Evolutionary conservation across 2,113 vertebrate species (phyloP).

Genomic region (Varanus salvator): DNA sequence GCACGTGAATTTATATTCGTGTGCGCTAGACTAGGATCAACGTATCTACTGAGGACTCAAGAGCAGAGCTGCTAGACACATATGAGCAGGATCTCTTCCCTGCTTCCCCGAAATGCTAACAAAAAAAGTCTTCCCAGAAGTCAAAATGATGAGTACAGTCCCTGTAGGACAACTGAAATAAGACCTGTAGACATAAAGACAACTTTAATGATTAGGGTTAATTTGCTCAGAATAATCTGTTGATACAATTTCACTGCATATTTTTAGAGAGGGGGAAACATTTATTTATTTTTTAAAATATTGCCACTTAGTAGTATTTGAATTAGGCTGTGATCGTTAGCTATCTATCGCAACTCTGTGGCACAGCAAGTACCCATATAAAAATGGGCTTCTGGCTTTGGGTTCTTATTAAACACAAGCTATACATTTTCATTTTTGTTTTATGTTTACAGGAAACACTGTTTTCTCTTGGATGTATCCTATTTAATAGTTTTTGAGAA

Average conservation of each 20-base stretch:
- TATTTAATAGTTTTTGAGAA: background rate
- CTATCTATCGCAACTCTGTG: background rate
- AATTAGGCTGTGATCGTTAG: background rate
- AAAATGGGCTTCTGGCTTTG: conserved; percentile 26
- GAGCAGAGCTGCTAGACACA: too few relatives aligned
- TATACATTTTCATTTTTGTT: conserved; percentile 13
- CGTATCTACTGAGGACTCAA: background rate
- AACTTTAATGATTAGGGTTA: background rate
- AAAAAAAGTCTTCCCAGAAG: background rate
- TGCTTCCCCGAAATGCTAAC: background rate
- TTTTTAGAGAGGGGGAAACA: background rate
- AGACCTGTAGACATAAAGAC: background rate
- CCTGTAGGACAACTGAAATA: background rate
- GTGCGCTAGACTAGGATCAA: background rate
- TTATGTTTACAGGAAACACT: conserved; percentile 25
- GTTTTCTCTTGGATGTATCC: background rate
- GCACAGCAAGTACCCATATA: background rate
- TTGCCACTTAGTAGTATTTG: background rate
- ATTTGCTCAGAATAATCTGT: conserved; percentile 18
- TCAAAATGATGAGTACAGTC: background rate
- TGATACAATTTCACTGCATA: background rate
- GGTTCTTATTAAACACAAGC: conserved; percentile 14
- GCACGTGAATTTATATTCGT: background rate
- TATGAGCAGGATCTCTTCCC: too few relatives aligned
- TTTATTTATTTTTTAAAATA: conserved; percentile 4